Base-by-base conservation (phyloP, 2,888 invertebrate genomes). In the Coelopa pilipes region DNA sequence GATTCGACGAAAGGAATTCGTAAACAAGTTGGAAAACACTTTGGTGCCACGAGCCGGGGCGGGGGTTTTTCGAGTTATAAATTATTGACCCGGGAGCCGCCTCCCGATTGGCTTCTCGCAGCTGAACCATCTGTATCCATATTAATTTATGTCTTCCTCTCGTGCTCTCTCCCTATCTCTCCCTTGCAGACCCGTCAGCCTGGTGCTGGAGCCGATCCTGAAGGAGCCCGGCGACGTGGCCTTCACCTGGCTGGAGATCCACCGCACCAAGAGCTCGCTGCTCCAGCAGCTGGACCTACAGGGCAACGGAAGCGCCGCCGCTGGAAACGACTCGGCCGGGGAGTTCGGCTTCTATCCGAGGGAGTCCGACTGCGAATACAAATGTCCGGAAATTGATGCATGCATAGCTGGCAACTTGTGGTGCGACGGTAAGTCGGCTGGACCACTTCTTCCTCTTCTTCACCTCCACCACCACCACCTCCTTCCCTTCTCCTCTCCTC, bases 201-300 rank as follows among this genome's bases (percentile, higher is more conserved):
- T 93, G 79, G 86, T 93, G 13, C 86, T 93, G 24, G 93, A 93
- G 80, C 93, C 93, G 84, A 90, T 93, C 21, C 90, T 92, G 0
- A 88, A 90, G 70, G 95, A 94, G 86, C 88, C 92, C n/a, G 95
- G 94, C 47, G 89, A 90, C 70, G 93, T 94, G 67, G 91, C 92
- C n/a, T 91, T 94, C 81, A 91, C 92, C 74, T 95, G 94, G 94
- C 89, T 94, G 83, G 93, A 93, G 83, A 92, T 93, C 78, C 91
- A 88, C 74, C 89, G 92, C 78, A 91, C 91, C 66, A 89, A 91
- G 77, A 90, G 91, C 50, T 90, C 92, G 24, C 87, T 91, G 47
- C 88, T 91, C 79, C 90, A 90, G 83, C 91, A 91, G 86, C 88
- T 89, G 80, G 89, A 90, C 81, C 83, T 86, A 76, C 86, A 85